Percentiles rank a stretch among this genome's conserved stretches.
These are phyloP conservation scores for Laupala kohalensis DNA, from an alignment of 1,140 invertebrate species.

Conservation along the genomic window DNA sequence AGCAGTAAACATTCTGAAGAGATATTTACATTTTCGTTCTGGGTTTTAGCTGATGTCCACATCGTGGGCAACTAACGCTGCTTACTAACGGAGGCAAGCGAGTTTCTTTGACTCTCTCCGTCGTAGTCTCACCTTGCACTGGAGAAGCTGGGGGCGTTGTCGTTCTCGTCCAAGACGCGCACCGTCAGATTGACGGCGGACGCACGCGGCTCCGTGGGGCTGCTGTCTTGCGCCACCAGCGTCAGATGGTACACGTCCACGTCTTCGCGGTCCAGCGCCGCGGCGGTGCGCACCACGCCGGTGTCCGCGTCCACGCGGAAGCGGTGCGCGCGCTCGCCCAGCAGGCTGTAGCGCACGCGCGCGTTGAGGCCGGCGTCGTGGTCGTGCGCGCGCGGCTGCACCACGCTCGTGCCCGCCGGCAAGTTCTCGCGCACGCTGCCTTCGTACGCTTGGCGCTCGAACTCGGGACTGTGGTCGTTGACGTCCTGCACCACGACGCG, in stretches of 20 bases:
- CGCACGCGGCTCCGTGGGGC: conserved; percentile 62
- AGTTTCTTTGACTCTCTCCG: too few relatives aligned
- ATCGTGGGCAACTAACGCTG: too few relatives aligned
- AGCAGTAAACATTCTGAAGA: too few relatives aligned
- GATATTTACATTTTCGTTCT: too few relatives aligned
- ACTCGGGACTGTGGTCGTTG: conserved; percentile 83
- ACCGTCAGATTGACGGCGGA: conserved; percentile 71
- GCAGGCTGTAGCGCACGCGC: conserved; percentile 48
- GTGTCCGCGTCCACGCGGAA: conserved; percentile 61
- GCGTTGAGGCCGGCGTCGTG: conserved; percentile 72
- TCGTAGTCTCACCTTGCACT: conserved; percentile 51
- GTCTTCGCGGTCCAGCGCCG: conserved; percentile 65
- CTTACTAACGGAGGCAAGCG: too few relatives aligned
- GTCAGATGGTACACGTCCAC: conserved; percentile 61
- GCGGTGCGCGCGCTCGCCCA: conserved; percentile 63
- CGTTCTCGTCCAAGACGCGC: conserved; percentile 67
- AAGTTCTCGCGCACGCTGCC: conserved; percentile 65
- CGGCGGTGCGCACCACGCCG: conserved; percentile 59
- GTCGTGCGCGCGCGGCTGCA: conserved; percentile 60
- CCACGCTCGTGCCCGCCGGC: conserved; percentile 52
- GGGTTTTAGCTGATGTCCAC: too few relatives aligned
- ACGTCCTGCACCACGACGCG: conserved; percentile 80
- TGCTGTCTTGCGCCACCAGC: conserved; percentile 74
- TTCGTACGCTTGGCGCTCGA: conserved; percentile 62
- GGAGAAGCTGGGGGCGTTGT: conserved; percentile 70